Conservation (phyloP, 2,797 vertebrate species). For the Falco peregrinus region DNA sequence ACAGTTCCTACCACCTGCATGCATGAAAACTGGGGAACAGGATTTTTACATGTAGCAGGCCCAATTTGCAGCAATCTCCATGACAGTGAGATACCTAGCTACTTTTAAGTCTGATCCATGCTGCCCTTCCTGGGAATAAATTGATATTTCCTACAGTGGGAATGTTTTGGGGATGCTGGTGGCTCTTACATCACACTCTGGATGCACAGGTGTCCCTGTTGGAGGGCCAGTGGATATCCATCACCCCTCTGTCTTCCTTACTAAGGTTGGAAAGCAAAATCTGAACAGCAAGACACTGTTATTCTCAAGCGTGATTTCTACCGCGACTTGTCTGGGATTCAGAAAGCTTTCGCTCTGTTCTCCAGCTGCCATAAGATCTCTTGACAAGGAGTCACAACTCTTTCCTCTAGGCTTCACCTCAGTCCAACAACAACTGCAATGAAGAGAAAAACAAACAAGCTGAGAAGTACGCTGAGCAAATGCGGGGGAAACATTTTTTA, state of each 20-base stretch:
- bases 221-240: background rate
- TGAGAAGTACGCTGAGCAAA: background rate
- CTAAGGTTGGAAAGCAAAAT: background rate
- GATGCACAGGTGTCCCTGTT: background rate
- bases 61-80: background rate
- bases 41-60: background rate
- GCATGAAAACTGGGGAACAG: background rate
- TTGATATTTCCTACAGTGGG: background rate
- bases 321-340: background rate
- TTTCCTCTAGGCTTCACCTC: background rate
- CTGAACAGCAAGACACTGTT: background rate
- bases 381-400: background rate
- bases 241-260: background rate
- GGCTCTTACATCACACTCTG: rapidly evolving
- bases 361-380: background rate
- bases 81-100: background rate
- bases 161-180: background rate
- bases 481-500: background rate
- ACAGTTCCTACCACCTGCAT: background rate
- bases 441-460: slow-evolving; percentile 16
- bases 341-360: background rate
- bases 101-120: background rate
- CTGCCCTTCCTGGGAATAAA: background rate
- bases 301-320: background rate
- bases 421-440: background rate